These are phyloP conservation scores for Drosophila lacteicornis DNA, from an alignment of 1,140 invertebrate species.

Conservation along the genomic window DNA sequence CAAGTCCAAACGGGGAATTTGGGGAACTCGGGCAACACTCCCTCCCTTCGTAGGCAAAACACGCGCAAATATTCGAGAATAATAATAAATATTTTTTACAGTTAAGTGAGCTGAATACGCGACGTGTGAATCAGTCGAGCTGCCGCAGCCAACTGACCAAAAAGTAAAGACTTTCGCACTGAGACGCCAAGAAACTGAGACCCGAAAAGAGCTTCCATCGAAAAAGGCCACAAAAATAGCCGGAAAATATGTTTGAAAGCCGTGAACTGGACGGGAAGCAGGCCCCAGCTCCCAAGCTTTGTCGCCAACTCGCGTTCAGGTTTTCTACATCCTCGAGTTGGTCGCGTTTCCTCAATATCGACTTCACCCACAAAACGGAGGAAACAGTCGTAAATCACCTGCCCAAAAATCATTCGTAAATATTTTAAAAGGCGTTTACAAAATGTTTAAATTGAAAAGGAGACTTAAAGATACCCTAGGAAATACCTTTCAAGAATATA, in stretches of 20 bases:
- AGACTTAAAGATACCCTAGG: not conserved
- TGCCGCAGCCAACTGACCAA: slow-evolving; percentile 46
- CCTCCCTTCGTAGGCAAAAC: slow-evolving; percentile 48
- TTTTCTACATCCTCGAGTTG: slow-evolving; percentile 17
- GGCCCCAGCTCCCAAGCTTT: slow-evolving; percentile 26
- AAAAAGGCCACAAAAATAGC: slow-evolving; percentile 25
- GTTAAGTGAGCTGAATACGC: slow-evolving; percentile 70
- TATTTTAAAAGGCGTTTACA: slow-evolving; percentile 6
- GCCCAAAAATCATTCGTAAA: slow-evolving; percentile 23
- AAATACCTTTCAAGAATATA: not conserved
- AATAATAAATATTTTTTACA: slow-evolving; percentile 30
- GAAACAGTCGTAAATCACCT: slow-evolving; percentile 19
- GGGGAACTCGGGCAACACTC: slow-evolving; percentile 25
- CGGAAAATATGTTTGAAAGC: slow-evolving; percentile 38
- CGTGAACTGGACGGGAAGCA: slow-evolving; percentile 1
- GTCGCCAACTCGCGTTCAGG: slow-evolving; percentile 9
- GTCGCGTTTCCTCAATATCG: slow-evolving; percentile 24
- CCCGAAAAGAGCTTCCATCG: slow-evolving; percentile 50
- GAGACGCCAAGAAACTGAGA: slow-evolving; percentile 25
- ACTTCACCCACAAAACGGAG: slow-evolving; percentile 10
- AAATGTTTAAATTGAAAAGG: not conserved
- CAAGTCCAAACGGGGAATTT: slow-evolving; percentile 14
- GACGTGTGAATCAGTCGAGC: slow-evolving; percentile 69
- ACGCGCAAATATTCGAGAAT: slow-evolving; percentile 36
- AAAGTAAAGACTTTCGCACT: slow-evolving; percentile 12